These are phyloP conservation scores for Cecidostiba fungosa DNA, from an alignment of 2,888 invertebrate species.

Conservation along the genomic window DNA sequence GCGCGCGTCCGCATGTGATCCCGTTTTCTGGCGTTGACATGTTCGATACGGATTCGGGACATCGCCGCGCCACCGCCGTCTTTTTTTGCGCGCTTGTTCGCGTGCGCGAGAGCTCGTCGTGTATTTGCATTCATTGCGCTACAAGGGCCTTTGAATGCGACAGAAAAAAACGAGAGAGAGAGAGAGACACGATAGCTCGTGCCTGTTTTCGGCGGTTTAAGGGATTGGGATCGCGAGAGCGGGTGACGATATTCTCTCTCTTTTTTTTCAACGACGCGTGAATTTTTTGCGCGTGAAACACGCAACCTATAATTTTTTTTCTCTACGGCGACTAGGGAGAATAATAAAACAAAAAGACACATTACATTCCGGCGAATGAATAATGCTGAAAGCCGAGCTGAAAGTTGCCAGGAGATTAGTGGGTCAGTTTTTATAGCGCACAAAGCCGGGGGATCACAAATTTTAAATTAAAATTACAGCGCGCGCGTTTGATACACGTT, in stretches of 20 bases:
- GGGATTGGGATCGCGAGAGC: neutral
- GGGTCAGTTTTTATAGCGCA: conserved; percentile 15
- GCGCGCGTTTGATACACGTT: neutral
- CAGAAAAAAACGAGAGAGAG: neutral
- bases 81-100: neutral
- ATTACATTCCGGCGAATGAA: neutral
- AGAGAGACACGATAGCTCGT: no score
- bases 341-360: neutral
- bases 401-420: conserved; percentile 24
- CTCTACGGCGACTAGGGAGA: neutral
- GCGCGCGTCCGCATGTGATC: neutral
- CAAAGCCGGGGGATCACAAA: neutral
- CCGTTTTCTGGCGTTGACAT: conserved; percentile 21
- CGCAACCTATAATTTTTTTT: no score
- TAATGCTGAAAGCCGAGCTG: neutral
- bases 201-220: conserved; percentile 21
- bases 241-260: neutral
- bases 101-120: neutral
- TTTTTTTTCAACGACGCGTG: neutral
- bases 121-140: conserved; percentile 28
- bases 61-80: neutral
- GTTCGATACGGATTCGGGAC: conserved; percentile 12
- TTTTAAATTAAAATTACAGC: conserved; percentile 31
- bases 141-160: neutral
- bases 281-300: no score